These are phyloP conservation scores for Rhamnusium bicolor DNA, from an alignment of 2,888 invertebrate species.

Conservation along the genomic window DNA sequence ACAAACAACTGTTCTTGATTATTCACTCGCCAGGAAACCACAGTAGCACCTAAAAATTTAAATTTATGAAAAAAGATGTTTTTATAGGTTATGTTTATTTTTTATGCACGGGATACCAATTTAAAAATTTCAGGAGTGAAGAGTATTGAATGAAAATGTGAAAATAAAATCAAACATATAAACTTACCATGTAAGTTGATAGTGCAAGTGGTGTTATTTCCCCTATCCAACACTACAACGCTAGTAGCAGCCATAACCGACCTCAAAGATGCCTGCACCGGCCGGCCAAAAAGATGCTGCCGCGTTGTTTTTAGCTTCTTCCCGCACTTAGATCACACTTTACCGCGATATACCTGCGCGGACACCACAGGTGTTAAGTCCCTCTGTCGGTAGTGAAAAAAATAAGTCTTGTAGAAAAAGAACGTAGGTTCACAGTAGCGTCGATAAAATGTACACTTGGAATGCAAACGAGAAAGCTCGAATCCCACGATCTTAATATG, in stretches of 20 bases:
- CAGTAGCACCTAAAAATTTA: constrained; percentile 87
- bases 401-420: constrained; percentile 51
- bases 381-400: constrained; percentile 67
- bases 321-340: constrained; percentile 63
- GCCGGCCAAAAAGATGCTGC: constrained; percentile 68
- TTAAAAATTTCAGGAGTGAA: constrained; percentile 11
- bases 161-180: constrained; percentile 51
- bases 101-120: constrained; percentile 41
- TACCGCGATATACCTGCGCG: constrained; percentile 68
- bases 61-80: constrained; percentile 42
- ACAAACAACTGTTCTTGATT: constrained; percentile 97
- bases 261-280: constrained; percentile 55
- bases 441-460: constrained; percentile 42
- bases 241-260: constrained; percentile 83
- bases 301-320: constrained; percentile 60
- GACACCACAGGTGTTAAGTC: constrained; percentile 67
- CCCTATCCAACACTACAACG: constrained; percentile 95
- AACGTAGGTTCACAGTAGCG: constrained; percentile 28
- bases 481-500: constrained; percentile 62
- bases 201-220: constrained; percentile 97
- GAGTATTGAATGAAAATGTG: constrained; percentile 34
- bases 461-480: constrained; percentile 56
- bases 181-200: constrained; percentile 95
- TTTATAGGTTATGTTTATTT: constrained; percentile 63
- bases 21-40: constrained; percentile 96